Percentiles rank a stretch among this genome's conserved stretches.
phyloP scores from a whole-genome alignment of 2,113 vertebrate species.

The Boulengeromyrus knoepffleri region DNA sequence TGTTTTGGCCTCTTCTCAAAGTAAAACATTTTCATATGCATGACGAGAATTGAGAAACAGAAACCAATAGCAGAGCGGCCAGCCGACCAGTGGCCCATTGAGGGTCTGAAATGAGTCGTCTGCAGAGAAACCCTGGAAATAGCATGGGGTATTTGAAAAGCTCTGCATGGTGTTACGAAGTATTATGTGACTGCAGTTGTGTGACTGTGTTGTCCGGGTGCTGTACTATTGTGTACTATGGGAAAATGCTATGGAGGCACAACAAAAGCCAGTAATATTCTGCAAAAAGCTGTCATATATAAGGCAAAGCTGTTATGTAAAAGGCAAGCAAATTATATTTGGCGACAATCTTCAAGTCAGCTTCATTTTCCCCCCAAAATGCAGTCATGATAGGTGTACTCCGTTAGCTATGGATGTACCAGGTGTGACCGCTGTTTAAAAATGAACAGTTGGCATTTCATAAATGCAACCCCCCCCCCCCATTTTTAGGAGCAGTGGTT shows the following conservation, averaged over 20 bases:
- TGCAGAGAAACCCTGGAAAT: neutral
- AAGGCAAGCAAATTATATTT: neutral
- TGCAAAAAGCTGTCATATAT: neutral
- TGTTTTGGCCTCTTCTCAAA: neutral
- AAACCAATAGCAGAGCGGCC: neutral
- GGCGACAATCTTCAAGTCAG: neutral
- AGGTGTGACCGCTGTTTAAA: neutral
- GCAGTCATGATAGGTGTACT: neutral
- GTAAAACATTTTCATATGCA: neutral
- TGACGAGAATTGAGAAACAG: neutral
- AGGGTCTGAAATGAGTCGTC: neutral
- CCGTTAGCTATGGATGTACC: neutral
- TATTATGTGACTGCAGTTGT: neutral
- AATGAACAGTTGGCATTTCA: neutral
- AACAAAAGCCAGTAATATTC: neutral
- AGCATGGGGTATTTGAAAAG: neutral
- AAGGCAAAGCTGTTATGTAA: neutral
- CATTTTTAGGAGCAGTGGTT: neutral
- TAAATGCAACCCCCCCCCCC: neutral
- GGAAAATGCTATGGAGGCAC: neutral
- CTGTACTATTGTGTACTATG: neutral
- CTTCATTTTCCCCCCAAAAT: neutral
- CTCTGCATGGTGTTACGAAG: neutral
- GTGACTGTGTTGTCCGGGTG: neutral
- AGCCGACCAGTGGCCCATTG: neutral